phyloP scores from a whole-genome alignment of 2,113 vertebrate genomes.

The Tor tambroides region DNA sequence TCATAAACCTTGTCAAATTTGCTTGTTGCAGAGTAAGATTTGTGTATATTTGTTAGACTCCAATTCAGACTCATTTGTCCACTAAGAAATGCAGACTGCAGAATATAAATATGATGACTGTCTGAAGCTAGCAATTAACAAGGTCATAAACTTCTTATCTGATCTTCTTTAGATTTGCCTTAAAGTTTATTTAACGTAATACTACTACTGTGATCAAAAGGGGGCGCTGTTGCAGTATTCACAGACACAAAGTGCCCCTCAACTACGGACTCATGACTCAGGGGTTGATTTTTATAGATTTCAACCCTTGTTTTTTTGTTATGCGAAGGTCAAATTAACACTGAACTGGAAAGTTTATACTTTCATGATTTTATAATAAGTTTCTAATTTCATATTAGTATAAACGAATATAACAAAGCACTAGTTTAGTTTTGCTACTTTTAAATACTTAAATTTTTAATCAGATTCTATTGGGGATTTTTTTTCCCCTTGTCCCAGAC shows the following conservation, averaged over 20 bases:
- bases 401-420: not conserved
- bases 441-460: not conserved
- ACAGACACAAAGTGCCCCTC: not conserved
- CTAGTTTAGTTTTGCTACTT: not conserved
- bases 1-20: not conserved
- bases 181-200: not conserved
- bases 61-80: not conserved
- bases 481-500: not conserved
- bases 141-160: not conserved
- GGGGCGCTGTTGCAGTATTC: not conserved
- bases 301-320: not conserved
- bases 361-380: not conserved
- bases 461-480: not conserved
- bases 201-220: not conserved
- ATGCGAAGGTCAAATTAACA: not conserved
- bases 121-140: not conserved
- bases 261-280: no score
- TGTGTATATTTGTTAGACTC: not conserved
- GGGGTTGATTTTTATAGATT: not conserved
- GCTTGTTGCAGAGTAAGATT: not conserved
- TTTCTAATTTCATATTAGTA: not conserved
- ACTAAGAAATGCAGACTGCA: not conserved
- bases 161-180: not conserved
- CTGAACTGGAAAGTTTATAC: not conserved
- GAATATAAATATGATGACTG: not conserved